phyloP scores from a whole-genome alignment of 2,113 vertebrate species.

The Podarcis cretensis region DNA sequence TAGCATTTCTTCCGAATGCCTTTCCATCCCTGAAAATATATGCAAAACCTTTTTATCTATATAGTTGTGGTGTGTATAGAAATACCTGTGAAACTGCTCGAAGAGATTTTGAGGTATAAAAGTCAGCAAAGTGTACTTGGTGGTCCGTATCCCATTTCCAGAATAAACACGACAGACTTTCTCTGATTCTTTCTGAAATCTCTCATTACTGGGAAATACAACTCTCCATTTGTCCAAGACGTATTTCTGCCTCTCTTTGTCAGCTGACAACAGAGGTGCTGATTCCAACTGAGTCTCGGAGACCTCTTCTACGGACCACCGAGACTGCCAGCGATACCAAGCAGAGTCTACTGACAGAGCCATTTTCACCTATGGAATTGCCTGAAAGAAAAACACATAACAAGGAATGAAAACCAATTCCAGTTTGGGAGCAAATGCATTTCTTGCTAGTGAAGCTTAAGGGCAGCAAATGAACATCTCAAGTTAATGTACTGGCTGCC shows the following conservation, averaged over 20 bases:
- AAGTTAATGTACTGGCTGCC: neutral
- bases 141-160: conserved; percentile 72
- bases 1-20: neutral
- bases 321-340: conserved; percentile 54
- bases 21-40: neutral
- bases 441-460: conserved; percentile 20
- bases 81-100: conserved; percentile 80
- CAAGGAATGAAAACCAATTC: conserved; percentile 32
- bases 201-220: conserved; percentile 69
- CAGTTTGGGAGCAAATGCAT: neutral
- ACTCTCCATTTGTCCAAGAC: conserved; percentile 50
- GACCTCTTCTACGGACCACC: neutral
- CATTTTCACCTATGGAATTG: conserved; percentile 43
- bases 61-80: neutral
- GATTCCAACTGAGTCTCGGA: conserved; percentile 51
- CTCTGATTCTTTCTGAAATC: conserved; percentile 51
- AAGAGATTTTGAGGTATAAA: conserved; percentile 79
- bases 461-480: conserved; percentile 20
- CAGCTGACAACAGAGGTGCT: conserved; percentile 62
- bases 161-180: conserved; percentile 46
- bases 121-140: conserved; percentile 75
- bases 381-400: conserved; percentile 52
- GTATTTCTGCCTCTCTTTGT: neutral
- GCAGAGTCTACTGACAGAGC: conserved; percentile 70
- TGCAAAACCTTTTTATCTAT: neutral